A percentile compares a stretch with the other conserved stretches of the same genome.
These are phyloP conservation scores for Ennomos quercinarius DNA, from an alignment of 2,888 invertebrate genomes.

Conservation along the genomic window DNA sequence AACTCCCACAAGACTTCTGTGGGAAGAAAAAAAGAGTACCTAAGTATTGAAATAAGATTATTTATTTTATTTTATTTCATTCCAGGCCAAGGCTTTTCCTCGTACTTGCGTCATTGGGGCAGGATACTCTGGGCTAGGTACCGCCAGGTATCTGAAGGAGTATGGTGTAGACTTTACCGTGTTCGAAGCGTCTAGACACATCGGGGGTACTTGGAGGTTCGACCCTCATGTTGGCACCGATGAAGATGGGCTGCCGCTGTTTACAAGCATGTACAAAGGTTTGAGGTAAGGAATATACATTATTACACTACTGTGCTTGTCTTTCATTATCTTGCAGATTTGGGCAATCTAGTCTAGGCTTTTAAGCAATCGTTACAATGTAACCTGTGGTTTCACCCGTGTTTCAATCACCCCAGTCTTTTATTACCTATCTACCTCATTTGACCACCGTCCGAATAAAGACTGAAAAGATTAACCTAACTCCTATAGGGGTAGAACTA, in stretches of 20 bases:
- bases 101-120: conserved; percentile 88
- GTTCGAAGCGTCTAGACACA: conserved; percentile 88
- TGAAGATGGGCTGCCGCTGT: conserved; percentile 88
- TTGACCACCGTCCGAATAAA: too few species aligned
- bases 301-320: background rate
- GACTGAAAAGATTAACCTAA: too few species aligned
- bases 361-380: too few species aligned
- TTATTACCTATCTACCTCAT: too few species aligned
- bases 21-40: too few species aligned
- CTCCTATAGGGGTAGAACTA: too few species aligned
- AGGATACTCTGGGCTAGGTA: conserved; percentile 90
- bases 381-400: too few species aligned
- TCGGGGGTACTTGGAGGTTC: conserved; percentile 94
- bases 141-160: conserved; percentile 86
- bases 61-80: conserved; percentile 38
- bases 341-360: too few species aligned
- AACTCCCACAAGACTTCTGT: too few species aligned
- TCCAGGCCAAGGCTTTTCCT: conserved; percentile 47
- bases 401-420: too few species aligned
- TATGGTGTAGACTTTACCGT: conserved; percentile 83
- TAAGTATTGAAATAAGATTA: too few species aligned
- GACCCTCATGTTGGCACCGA: conserved; percentile 87
- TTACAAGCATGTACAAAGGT: conserved; percentile 93
- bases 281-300: conserved; percentile 75
- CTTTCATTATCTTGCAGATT: too few species aligned